Evolutionary conservation across 2,888 invertebrate genomes (phyloP).

Genomic region (Lissonota sp.): DNA sequence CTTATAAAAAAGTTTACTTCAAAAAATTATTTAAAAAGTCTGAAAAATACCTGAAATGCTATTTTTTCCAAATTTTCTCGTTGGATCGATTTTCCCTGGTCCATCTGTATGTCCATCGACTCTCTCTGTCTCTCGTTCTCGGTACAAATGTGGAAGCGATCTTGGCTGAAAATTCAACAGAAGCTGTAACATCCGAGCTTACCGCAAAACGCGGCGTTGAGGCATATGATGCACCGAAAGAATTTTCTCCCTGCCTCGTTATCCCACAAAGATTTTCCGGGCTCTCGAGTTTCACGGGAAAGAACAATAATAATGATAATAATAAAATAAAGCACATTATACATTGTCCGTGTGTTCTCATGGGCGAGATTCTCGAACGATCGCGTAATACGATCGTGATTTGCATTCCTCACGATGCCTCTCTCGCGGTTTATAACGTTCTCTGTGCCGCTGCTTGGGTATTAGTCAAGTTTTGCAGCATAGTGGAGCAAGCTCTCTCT

Average conservation of each 20-base stretch:
- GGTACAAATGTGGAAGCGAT: background rate
- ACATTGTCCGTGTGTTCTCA: background rate
- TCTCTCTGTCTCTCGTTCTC: background rate
- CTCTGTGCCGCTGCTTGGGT: background rate
- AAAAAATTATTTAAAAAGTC: background rate
- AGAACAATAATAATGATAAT: background rate
- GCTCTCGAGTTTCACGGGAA: constrained; percentile 41
- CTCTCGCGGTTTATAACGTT: background rate
- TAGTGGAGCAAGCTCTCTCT: constrained; percentile 17
- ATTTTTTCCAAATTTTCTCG: too few relatives aligned
- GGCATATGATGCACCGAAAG: constrained; percentile 5
- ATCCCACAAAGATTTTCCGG: constrained; percentile 36
- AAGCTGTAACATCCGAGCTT: constrained; percentile 1
- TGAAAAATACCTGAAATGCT: too few relatives aligned
- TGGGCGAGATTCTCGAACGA: constrained; percentile 63
- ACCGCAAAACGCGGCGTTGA: constrained; percentile 4
- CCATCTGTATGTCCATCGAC: too few relatives aligned
- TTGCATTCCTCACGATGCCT: constrained; percentile 68
- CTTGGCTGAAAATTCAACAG: background rate
- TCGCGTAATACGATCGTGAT: constrained; percentile 71
- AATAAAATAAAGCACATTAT: background rate
- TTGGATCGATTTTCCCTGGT: too few relatives aligned
- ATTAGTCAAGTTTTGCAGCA: constrained; percentile 12
- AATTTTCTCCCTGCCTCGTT: constrained; percentile 18
- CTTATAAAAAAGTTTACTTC: background rate